These are phyloP conservation scores for Melanargia galathea DNA, from an alignment of 2,888 invertebrate genomes.

Conservation along the genomic window DNA sequence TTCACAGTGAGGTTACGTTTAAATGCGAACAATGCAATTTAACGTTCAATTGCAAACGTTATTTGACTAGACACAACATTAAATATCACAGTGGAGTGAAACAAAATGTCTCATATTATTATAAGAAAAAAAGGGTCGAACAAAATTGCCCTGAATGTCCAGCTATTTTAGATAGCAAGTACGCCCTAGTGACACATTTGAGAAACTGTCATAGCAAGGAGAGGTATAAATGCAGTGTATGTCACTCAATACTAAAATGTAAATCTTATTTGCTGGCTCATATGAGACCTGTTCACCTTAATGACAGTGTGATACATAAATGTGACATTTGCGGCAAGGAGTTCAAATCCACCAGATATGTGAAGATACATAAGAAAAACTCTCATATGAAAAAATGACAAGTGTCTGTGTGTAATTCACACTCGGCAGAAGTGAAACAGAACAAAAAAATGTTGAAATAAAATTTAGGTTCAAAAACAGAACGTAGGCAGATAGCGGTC, in stretches of 20 bases:
- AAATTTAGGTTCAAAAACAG: too few relatives aligned
- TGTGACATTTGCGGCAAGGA: slow-evolving; percentile 50
- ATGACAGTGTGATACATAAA: slow-evolving; percentile 47
- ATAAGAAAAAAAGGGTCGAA: background rate
- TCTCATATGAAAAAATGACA: slow-evolving; percentile 31
- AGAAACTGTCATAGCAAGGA: slow-evolving; percentile 47
- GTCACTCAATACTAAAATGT: slow-evolving; percentile 47
- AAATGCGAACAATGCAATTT: too few relatives aligned
- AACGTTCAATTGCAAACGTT: slow-evolving; percentile 40
- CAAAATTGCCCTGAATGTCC: slow-evolving; percentile 44
- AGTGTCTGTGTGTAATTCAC: too few relatives aligned
- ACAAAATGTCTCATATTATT: background rate
- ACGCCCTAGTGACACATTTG: slow-evolving; percentile 43
- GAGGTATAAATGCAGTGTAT: slow-evolving; percentile 44
- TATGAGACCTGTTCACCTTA: slow-evolving; percentile 48
- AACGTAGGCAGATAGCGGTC: too few relatives aligned
- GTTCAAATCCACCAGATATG: slow-evolving; percentile 49
- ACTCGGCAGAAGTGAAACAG: too few relatives aligned
- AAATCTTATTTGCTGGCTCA: slow-evolving; percentile 46
- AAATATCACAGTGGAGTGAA: slow-evolving; percentile 31
- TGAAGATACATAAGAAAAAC: slow-evolving; percentile 50
- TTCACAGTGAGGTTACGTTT: slow-evolving; percentile 38
- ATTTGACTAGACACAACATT: slow-evolving; percentile 39
- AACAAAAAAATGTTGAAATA: too few relatives aligned
- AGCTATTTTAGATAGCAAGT: slow-evolving; percentile 36